phyloP scores from a whole-genome alignment of 2,113 vertebrate genomes.

The Pelodiscus sinensis region DNA sequence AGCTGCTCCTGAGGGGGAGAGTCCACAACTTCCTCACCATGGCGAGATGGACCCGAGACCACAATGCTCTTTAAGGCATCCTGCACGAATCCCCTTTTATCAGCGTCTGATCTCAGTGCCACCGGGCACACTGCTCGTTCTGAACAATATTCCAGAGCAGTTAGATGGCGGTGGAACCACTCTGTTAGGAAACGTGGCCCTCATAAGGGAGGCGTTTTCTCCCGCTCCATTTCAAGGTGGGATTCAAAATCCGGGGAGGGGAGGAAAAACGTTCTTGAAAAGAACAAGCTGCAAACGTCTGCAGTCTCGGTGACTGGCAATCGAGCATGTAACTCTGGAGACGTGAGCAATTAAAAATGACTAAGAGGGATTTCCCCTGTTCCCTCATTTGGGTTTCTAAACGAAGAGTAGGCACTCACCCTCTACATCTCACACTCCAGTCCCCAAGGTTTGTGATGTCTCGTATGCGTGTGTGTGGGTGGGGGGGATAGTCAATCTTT shows the following conservation, averaged over 20 bases:
- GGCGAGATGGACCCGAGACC: background rate
- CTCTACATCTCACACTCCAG: background rate
- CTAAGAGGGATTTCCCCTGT: constrained; percentile 40
- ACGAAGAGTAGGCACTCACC: background rate
- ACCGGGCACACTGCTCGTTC: background rate
- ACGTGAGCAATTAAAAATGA: constrained; percentile 12
- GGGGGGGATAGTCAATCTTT: background rate
- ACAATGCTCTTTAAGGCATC: constrained; percentile 10
- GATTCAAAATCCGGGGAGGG: constrained; percentile 41
- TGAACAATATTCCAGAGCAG: constrained; percentile 43
- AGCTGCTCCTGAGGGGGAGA: background rate
- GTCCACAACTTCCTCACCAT: fast-evolving
- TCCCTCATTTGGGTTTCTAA: background rate
- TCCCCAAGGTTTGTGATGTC: fast-evolving
- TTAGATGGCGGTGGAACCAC: constrained; percentile 27
- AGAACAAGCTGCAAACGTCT: constrained; percentile 39
- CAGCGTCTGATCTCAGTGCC: background rate
- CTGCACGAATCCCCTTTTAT: constrained; percentile 22
- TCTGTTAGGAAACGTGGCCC: background rate
- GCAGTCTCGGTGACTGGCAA: constrained; percentile 26
- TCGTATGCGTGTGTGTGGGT: fast-evolving
- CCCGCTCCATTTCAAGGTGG: constrained; percentile 16
- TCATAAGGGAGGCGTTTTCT: constrained; percentile 11
- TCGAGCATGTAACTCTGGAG: constrained; percentile 30
- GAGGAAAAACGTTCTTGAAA: constrained; percentile 15